Evolutionary conservation across 1,140 invertebrate genomes (phyloP).

Genomic region (Atta colombica): DNA sequence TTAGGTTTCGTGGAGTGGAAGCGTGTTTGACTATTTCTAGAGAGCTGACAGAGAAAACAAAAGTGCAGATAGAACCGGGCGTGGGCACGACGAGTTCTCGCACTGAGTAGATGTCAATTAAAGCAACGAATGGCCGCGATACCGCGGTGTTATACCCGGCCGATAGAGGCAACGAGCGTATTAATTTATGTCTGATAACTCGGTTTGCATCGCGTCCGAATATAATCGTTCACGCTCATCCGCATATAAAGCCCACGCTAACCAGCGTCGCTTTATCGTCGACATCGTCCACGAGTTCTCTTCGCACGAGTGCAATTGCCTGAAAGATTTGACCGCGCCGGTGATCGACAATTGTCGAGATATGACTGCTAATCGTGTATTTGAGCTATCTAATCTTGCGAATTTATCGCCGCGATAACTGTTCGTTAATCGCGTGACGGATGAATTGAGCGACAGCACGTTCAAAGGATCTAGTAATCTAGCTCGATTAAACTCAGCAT

Average conservation of each 20-base stretch:
- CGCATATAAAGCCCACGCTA: background rate
- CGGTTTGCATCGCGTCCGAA: constrained; percentile 18
- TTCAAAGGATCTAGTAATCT: background rate
- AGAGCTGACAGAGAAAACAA: constrained; percentile 68
- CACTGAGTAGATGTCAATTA: constrained; percentile 58
- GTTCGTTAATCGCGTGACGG: background rate
- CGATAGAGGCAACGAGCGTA: constrained; percentile 37
- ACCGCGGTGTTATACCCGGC: constrained; percentile 30
- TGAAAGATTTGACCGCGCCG: constrained; percentile 35
- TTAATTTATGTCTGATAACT: constrained; percentile 59
- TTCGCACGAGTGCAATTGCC: background rate
- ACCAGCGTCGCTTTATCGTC: constrained; percentile 7
- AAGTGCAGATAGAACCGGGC: constrained; percentile 49
- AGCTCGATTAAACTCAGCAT: background rate
- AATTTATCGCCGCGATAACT: constrained; percentile 12
- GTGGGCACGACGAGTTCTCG: constrained; percentile 34
- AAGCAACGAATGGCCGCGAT: constrained; percentile 56
- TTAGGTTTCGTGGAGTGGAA: constrained; percentile 57
- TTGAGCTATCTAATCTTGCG: background rate
- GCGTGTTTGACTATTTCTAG: constrained; percentile 63
- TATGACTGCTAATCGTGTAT: constrained; percentile 6
- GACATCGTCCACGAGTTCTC: constrained; percentile 10
- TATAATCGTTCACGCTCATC: constrained; percentile 39
- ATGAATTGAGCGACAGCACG: constrained; percentile 16
- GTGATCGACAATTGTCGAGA: constrained; percentile 31